phyloP scores from a whole-genome alignment of 2,113 vertebrate genomes.

The Naja naja region DNA sequence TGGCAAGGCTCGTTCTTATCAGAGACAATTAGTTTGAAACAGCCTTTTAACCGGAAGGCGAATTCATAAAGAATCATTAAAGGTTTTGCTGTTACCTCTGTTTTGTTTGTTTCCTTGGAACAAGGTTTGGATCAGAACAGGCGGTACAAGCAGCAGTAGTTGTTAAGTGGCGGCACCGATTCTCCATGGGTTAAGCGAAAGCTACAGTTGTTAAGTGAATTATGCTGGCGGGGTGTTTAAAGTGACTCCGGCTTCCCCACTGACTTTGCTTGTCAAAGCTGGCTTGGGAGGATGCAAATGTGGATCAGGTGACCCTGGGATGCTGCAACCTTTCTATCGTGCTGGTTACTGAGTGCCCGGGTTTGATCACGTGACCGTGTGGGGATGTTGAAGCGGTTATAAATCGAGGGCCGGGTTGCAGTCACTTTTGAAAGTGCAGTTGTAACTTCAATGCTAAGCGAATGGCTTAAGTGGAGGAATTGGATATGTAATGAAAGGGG shows the following conservation, averaged over 20 bases:
- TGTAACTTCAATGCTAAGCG: neutral
- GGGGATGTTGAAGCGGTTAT: neutral
- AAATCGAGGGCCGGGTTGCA: too few species aligned
- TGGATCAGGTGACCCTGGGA: neutral
- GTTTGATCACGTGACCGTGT: neutral
- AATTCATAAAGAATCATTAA: too few species aligned
- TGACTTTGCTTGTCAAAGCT: neutral
- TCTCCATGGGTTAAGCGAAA: too few species aligned
- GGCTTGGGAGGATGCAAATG: neutral
- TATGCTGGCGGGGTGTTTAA: fast-evolving
- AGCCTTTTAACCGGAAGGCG: too few species aligned
- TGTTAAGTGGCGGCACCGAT: neutral
- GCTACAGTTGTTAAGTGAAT: neutral
- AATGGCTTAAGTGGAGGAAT: neutral
- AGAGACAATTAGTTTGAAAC: too few species aligned
- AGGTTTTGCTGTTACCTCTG: too few species aligned
- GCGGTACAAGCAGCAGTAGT: neutral
- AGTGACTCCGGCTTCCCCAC: neutral
- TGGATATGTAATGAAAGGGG: too few species aligned
- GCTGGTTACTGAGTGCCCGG: too few species aligned
- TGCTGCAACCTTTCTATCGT: neutral
- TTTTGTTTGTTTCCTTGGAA: too few species aligned
- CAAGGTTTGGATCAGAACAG: too few species aligned
- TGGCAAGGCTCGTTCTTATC: too few species aligned
- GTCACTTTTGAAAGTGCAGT: neutral